A percentile compares a stretch with the other conserved stretches of the same genome.
Evolutionary conservation across 1,140 invertebrate species (phyloP).

Genomic region (Leptopilina boulardi): DNA sequence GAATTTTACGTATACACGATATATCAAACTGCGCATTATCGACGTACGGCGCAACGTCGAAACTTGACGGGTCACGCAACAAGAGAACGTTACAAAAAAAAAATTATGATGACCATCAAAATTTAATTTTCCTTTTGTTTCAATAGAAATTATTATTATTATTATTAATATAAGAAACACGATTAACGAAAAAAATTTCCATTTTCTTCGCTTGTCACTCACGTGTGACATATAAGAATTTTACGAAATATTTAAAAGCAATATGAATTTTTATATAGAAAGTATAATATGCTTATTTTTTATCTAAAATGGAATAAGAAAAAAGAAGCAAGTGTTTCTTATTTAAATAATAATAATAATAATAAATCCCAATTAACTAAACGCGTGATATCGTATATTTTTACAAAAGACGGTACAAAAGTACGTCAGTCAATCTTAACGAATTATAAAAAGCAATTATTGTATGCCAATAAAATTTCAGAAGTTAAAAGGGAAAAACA

Average conservation of each 20-base stretch:
- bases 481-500: not conserved
- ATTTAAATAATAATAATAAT: too few relatives aligned
- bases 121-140: not conserved
- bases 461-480: not conserved
- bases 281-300: not conserved
- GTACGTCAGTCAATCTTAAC: conserved; percentile 30
- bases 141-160: not conserved
- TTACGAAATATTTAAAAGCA: not conserved
- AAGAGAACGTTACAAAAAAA: conserved; percentile 8
- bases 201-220: not conserved
- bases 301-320: not conserved
- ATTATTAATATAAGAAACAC: not conserved
- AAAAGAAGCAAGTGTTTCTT: not conserved
- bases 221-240: not conserved
- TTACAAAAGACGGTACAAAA: conserved; percentile 24
- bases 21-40: conserved; percentile 29
- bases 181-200: not conserved
- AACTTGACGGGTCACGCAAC: conserved; percentile 19
- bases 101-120: not conserved
- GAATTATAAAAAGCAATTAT: conserved; percentile 16
- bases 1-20: conserved; percentile 41
- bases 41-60: conserved; percentile 16
- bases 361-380: conserved; percentile 4
- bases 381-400: conserved; percentile 30
- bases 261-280: not conserved